Conservation (phyloP, 2,888 invertebrate species). For the Dolichopus griseipennis region DNA sequence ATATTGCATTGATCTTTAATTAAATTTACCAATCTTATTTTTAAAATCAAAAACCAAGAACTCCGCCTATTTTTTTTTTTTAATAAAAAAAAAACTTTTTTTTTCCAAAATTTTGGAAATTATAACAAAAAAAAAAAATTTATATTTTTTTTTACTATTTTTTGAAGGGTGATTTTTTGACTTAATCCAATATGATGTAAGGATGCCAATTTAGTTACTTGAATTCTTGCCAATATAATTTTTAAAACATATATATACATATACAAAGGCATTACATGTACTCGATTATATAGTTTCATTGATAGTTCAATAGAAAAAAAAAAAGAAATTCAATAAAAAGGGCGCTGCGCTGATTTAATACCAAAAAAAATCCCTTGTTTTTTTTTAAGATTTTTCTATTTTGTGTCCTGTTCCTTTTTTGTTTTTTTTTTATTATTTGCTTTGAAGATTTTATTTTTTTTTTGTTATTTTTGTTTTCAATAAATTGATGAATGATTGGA, state of each 20-base stretch:
- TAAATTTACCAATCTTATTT: not conserved
- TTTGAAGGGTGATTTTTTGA: slow-evolving; percentile 6
- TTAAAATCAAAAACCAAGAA: not conserved
- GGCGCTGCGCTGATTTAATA: not conserved
- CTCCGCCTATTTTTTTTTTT: not conserved
- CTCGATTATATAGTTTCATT: not conserved
- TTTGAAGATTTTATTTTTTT: not conserved
- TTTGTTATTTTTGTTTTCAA: not conserved
- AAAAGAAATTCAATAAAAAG: not conserved
- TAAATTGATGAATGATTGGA: not conserved
- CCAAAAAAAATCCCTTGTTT: not conserved
- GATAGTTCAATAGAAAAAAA: not conserved
- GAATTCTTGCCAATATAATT: not conserved
- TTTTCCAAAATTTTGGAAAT: slow-evolving; percentile 1
- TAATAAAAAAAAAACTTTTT: not conserved
- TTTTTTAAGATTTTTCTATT: not conserved
- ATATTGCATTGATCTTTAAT: no score
- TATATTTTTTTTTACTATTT: not conserved
- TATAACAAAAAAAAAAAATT: not conserved
- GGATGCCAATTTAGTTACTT: not conserved
- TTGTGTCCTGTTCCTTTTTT: not conserved
- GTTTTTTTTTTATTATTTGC: not conserved
- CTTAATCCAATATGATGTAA: slow-evolving; percentile 4
- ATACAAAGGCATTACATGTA: not conserved
- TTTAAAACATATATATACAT: not conserved